Base-by-base conservation (phyloP, 1,140 invertebrate species). In the Ectropis grisescens region DNA sequence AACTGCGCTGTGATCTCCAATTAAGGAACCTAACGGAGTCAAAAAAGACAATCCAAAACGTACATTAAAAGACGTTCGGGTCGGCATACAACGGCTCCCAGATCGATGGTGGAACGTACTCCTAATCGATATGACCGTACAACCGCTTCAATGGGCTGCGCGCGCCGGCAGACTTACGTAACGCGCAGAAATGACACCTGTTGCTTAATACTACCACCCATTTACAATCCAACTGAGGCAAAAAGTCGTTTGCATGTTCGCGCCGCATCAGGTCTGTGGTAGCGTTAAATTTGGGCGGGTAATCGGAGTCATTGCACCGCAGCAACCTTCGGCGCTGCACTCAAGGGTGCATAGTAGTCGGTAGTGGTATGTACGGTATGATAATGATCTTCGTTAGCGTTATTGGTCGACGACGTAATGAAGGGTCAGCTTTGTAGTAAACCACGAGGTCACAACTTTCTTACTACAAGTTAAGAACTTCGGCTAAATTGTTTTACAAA, bases 281-380 rank as follows among this genome's bases (percentile, higher is more conserved):
- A 26, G 32, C 25, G 32, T 42, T 35, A 3, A 42, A 55, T 64
- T 75, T 50, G 41, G 70, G 26, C 65, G 66, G 61, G 43, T 65
- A 49, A 37, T 31, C 42, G 49, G 57, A 58, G 74, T 79, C 74
- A 79, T 62, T 75, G 74, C 70, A 79, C 74, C 52, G 47, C 29
- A 26, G 58, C 68, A 79, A 75, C 74, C 70, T 79, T 75, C 70
- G 64, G 26, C 50, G 58, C 41, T 70, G 70, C 70, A 74, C 74
- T 74, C 68, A 75, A 75, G 70, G 69, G 69, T 71, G 67, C 67
- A 71, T 67, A 67, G 65, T 69, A 64, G 58, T 46, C 50, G 57
- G 51, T 59, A 56, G 56, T 23, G 45, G 40, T 43, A 37, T 38
- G 49, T 40, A 41, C 13, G 29, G 28, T 37, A 59, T 64, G 67